Conservation (phyloP, 2,888 invertebrate genomes). For the Amiota minor region DNA sequence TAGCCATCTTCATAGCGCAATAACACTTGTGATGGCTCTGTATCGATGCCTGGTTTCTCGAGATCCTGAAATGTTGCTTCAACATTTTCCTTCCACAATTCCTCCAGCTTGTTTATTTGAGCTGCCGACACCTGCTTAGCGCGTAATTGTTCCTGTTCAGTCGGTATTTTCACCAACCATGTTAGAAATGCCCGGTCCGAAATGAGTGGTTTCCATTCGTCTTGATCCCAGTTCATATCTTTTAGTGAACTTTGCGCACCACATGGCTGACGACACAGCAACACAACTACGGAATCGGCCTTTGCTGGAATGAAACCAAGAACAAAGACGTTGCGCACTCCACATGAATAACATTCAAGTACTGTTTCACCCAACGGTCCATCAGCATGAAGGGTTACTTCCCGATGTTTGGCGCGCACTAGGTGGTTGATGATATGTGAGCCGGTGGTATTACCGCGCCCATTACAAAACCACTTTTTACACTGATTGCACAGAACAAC, state of each 20-base stretch:
- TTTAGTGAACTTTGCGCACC: conserved; percentile 97
- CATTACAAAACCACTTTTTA: conserved; percentile 99
- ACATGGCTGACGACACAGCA: conserved; percentile 98
- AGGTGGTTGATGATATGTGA: conserved; percentile 99
- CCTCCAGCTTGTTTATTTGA: conserved; percentile 98
- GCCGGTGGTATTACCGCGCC: conserved; percentile 96
- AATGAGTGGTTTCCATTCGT: conserved; percentile 98
- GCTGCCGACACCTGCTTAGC: conserved; percentile 97
- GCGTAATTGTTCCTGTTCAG: conserved; percentile 95
- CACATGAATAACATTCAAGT: conserved; percentile 98
- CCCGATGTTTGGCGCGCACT: conserved; percentile 99
- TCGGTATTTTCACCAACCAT: conserved; percentile 98
- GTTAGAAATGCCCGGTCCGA: conserved; percentile 95
- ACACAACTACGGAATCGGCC: conserved; percentile 97
- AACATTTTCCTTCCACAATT: conserved; percentile 98
- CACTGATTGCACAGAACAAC: conserved; percentile 99
- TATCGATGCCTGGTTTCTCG: conserved; percentile 98
- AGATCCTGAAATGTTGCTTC: conserved; percentile 98
- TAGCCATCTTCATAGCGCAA: conserved; percentile 97
- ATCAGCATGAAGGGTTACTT: conserved; percentile 97
- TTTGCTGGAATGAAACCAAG: conserved; percentile 99
- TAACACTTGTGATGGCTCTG: conserved; percentile 90
- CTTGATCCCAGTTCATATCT: conserved; percentile 99
- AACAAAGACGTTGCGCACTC: conserved; percentile 97
- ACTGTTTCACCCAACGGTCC: conserved; percentile 98